Evolutionary conservation across 1,140 invertebrate species (phyloP).

Genomic region (Drosophila quadrilineata): DNA sequence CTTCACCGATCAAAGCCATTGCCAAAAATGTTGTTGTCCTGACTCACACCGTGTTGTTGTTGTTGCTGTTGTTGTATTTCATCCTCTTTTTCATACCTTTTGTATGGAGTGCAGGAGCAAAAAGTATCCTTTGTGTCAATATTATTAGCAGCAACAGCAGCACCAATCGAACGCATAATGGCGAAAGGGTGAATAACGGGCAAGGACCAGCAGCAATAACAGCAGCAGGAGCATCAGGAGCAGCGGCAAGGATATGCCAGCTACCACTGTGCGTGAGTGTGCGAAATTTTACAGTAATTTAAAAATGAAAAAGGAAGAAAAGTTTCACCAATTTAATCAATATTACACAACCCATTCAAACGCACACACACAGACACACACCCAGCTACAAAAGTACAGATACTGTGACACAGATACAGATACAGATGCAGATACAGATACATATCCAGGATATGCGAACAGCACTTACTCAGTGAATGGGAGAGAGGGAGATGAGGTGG

Average conservation of each 20-base stretch:
- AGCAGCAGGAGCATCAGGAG: neutral
- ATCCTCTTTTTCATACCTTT: slow-evolving; percentile 70
- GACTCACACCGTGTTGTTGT: no score
- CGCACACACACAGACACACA: slow-evolving; percentile 31
- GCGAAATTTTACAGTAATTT: slow-evolving; percentile 80
- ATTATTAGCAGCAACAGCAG: slow-evolving; percentile 60
- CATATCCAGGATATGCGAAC: neutral
- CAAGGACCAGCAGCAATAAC: neutral
- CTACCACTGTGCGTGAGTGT: slow-evolving; percentile 60
- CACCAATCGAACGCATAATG: slow-evolving; percentile 55
- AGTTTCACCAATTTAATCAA: slow-evolving; percentile 78
- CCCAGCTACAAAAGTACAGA: neutral
- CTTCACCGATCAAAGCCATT: slow-evolving; percentile 77
- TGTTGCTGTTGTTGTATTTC: slow-evolving; percentile 42
- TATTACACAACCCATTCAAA: slow-evolving; percentile 70
- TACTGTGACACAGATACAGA: slow-evolving; percentile 2
- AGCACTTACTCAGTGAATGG: neutral
- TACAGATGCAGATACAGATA: slow-evolving; percentile 27
- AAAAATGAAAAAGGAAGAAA: slow-evolving; percentile 50
- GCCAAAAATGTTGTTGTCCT: slow-evolving; percentile 31
- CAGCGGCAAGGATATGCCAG: neutral
- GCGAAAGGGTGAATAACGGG: slow-evolving; percentile 67
- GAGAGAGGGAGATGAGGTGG: neutral
- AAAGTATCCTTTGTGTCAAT: slow-evolving; percentile 79
- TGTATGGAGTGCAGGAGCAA: slow-evolving; percentile 73